Percentiles rank a stretch among this genome's conserved stretches.
phyloP scores from a whole-genome alignment of 1,140 invertebrate genomes.

The Brachionus rotundiformis region DNA sequence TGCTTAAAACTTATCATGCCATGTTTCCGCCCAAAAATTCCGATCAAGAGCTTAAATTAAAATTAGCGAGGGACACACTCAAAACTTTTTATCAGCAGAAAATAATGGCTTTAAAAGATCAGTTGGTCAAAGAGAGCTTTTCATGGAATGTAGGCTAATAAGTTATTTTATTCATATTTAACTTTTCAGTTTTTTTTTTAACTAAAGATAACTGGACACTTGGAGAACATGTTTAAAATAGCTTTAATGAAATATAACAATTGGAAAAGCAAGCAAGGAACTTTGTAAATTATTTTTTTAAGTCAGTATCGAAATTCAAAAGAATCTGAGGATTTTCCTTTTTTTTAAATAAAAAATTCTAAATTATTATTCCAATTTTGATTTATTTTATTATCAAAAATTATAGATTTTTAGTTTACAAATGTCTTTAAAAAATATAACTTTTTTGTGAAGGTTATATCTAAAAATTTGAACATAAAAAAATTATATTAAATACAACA shows the following conservation, averaged over 20 bases:
- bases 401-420: too few relatives aligned
- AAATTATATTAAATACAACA: too few relatives aligned
- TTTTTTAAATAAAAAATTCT: not conserved
- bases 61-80: not conserved
- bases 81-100: constrained; percentile 50
- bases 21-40: constrained; percentile 49
- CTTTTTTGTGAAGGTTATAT: too few relatives aligned
- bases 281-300: not conserved
- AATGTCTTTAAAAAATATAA: too few relatives aligned
- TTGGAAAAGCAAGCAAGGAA: constrained; percentile 42
- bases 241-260: constrained; percentile 39
- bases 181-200: not conserved
- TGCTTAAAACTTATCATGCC: constrained; percentile 24
- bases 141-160: constrained; percentile 37
- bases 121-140: constrained; percentile 13
- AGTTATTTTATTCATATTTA: not conserved
- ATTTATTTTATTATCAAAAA: too few relatives aligned
- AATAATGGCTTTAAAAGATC: constrained; percentile 7
- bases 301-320: not conserved
- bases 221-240: constrained; percentile 50
- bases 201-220: not conserved
- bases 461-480: too few relatives aligned
- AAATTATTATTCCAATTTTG: too few relatives aligned
- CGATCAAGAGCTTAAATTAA: constrained; percentile 37
- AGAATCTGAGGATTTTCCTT: not conserved